These are phyloP conservation scores for Agapornis roseicollis DNA, from an alignment of 2,113 vertebrate genomes.

Conservation along the genomic window DNA sequence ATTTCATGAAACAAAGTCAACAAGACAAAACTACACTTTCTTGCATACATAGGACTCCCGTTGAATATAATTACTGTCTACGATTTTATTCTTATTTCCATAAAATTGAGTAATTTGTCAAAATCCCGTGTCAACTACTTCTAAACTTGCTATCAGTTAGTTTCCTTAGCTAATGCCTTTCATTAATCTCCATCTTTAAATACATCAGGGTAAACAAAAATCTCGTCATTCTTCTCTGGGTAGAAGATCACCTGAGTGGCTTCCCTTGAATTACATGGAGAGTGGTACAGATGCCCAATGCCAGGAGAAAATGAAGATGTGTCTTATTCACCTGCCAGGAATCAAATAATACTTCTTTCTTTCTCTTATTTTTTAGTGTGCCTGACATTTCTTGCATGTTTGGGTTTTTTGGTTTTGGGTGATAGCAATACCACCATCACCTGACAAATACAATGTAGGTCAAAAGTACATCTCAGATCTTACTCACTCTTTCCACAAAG, in stretches of 20 bases:
- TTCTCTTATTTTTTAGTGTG: background rate
- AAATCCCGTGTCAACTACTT: conserved; percentile 10
- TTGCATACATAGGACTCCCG: background rate
- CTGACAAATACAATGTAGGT: background rate
- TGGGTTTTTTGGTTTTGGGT: background rate
- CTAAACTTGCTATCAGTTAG: background rate
- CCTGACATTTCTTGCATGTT: background rate
- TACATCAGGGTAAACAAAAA: background rate
- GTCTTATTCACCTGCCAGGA: background rate
- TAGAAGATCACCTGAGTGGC: background rate
- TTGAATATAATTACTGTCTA: background rate
- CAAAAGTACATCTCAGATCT: background rate
- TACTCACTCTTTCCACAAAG: background rate
- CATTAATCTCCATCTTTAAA: conserved; percentile 30
- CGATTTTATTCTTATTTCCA: background rate
- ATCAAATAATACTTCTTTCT: background rate
- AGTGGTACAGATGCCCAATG: fast-evolving
- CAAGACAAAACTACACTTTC: background rate
- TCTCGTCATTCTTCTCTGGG: background rate
- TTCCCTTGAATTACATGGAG: background rate
- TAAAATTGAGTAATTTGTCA: background rate
- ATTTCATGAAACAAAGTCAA: background rate
- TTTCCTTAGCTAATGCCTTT: background rate
- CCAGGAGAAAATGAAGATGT: background rate
- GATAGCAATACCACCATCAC: background rate